Evolutionary conservation across 2,888 invertebrate genomes (phyloP), one percentile per base, ranked within the genome.

Genomic region (Cheilosia vernalis): DNA sequence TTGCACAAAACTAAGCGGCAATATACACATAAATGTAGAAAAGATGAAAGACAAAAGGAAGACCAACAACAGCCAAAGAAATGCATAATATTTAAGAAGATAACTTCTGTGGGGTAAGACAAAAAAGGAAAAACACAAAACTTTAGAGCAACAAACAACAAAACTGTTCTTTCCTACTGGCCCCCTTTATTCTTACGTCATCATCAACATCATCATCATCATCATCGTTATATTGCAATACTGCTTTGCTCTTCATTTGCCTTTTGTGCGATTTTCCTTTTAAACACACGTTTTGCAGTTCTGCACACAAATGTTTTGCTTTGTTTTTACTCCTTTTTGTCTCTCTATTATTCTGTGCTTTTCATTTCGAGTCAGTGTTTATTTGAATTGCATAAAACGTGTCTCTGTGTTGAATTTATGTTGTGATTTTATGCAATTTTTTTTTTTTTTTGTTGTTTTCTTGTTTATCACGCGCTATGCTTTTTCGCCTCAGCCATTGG

Each of bases 121-220:
- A 49, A 64, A 30, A 21, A 42, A 53, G 55, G 44, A 56, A 49
- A 42, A 61, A 42, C 17, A n/a, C 24, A 37, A 72, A 63, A 51
- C 55, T 72, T 82, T 66, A 60, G 49, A 77, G 67, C 79, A 79
- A 74, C 69, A 79, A 64, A 69, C 66, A 80, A 60, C 78, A 78
- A 80, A 84, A 84, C 84, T 80, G 84, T 84, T 84, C 84, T 84
- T 84, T 84, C 84, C 84, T 84, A 84, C 84, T 84, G 74, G 84
- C 84, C 84, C 82, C 80, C 74, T 76, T 84, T 84, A 80, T 61
- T 84, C 84, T 84, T 84, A 84, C 84, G 80, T 84, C 84, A 84
- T 84, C 84, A 42, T 53, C 17, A 33, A 2, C 61, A 67, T 24
- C 63, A 60, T 44, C 60, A 67, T 24, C 63, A 60, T 44, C 60